phyloP scores from a whole-genome alignment of 2,888 invertebrate species.

The Melieria omissa region DNA sequence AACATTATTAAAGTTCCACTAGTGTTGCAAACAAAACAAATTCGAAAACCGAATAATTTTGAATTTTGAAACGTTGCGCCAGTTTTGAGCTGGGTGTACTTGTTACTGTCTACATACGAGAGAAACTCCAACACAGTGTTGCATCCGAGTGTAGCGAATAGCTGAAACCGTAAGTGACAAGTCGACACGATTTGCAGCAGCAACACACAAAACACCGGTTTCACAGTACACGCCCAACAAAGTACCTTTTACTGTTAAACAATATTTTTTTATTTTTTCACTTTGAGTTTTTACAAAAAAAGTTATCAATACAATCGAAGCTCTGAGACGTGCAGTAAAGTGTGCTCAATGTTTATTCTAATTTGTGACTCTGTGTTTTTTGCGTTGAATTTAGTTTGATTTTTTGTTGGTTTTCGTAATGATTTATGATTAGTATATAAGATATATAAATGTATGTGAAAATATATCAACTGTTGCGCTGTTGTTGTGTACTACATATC shows the following conservation, averaged over 20 bases:
- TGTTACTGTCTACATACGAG: neutral
- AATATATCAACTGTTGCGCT: neutral
- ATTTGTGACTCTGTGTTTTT: no score
- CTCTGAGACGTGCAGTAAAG: slow-evolving; percentile 64
- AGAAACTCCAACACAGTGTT: no score
- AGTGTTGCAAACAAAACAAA: neutral
- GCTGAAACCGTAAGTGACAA: no score
- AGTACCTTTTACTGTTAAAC: no score
- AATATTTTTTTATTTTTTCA: neutral
- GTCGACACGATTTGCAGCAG: no score
- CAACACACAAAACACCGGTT: no score
- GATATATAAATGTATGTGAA: neutral
- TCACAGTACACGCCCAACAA: no score
- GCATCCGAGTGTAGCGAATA: no score
- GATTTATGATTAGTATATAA: slow-evolving; percentile 2
- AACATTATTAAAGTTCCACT: no score
- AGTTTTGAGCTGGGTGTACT: slow-evolving; percentile 62
- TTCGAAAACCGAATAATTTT: slow-evolving; percentile 43
- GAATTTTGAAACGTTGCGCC: slow-evolving; percentile 51
- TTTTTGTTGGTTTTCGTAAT: slow-evolving; percentile 26
- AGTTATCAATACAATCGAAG: slow-evolving; percentile 56
- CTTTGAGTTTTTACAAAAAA: slow-evolving; percentile 20
- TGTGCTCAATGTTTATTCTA: slow-evolving; percentile 31
- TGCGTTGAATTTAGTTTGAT: slow-evolving; percentile 30
- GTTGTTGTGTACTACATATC: neutral